Evolutionary conservation across 1,140 invertebrate genomes (phyloP), one percentile per base, ranked within the genome.

Genomic region (Acromyrmex echinatior): DNA sequence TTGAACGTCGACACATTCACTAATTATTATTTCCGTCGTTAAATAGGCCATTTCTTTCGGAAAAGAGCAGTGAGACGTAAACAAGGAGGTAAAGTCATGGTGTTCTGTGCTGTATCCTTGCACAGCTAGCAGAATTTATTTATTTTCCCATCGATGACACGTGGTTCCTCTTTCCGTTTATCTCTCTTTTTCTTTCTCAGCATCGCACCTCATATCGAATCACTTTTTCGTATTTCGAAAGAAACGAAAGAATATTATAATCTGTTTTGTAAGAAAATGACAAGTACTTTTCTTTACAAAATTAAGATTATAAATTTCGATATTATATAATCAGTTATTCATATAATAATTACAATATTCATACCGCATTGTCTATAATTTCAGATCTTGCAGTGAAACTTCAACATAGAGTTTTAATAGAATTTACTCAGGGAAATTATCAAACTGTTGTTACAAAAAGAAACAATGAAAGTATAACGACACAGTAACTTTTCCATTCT

Each of bases 1-100:
- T 73, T 21, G 14, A 66, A 53, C 31, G 58, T 89, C 85, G 45
- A 56, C 89, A 51, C 78, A 12, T 87, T 84, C 66, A 82, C 68
- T 87, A 92, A 93, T 93, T 92, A 91, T 92, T 92, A 92, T 93
- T 93, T 90, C 90, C 90, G 87, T 77, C 76, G 56, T 87, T 91
- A 93, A 93, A 88, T 91, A 91, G 87, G 90, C 84, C 91, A 89
- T 89, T 88, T 90, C 84, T 92, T 92, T 91, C 77, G 28, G 78
- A 90, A 90, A 91, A 18, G 53, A 56, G 45, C 68, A 77, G 74
- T 88, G n/a, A 91, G 82, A 79, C 77, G 86, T 91, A 91, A 92
- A 93, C 91, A 86, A 70, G 81, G 88, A 86, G 76, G 80, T 86
- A 73, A 10, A 31, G 49, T 3, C 65, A 39, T 49, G 88, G 65